Evolutionary conservation across 92 coral and sea anemone genomes (phyloP).

Genomic region (Anthopleura xanthogrammica): DNA sequence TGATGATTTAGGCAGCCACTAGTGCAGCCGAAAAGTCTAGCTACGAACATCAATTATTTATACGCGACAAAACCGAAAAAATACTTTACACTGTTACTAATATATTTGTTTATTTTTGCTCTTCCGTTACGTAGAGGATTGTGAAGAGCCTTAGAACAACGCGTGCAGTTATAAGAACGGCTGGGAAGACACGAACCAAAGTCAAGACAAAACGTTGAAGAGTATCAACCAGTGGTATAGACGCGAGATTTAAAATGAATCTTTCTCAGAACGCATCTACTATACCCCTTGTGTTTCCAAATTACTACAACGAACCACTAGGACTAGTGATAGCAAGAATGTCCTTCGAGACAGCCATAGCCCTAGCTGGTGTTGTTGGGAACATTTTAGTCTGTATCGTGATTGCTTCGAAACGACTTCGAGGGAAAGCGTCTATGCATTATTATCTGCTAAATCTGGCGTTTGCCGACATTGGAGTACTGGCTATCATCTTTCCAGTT

Average conservation of each 20-base stretch:
- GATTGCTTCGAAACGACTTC: conserved; percentile 29
- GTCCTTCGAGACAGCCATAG: conserved; percentile 39
- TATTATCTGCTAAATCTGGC: conserved; percentile 51
- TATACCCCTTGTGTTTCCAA: neutral
- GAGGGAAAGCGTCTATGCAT: conserved; percentile 35
- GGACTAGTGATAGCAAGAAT: conserved; percentile 32
- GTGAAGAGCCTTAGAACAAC: neutral
- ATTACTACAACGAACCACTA: conserved; percentile 33
- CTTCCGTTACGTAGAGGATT: neutral
- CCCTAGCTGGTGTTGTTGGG: conserved; percentile 52
- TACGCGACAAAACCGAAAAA: no score
- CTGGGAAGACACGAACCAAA: neutral
- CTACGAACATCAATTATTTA: no score
- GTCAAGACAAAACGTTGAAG: neutral
- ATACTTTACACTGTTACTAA: neutral
- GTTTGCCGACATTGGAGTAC: conserved; percentile 62
- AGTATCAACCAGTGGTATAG: neutral
- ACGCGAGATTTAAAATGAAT: conserved; percentile 5
- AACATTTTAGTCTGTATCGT: conserved; percentile 58
- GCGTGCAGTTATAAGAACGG: neutral
- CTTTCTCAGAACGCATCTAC: conserved; percentile 3
- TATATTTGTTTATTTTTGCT: neutral
- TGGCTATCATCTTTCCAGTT: conserved; percentile 40
- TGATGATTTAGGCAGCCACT: no score
- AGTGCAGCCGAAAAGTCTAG: no score